Evolutionary conservation across 1,140 invertebrate genomes (phyloP), one percentile per base, ranked within the genome.

Genomic region (Cydia pomonella): DNA sequence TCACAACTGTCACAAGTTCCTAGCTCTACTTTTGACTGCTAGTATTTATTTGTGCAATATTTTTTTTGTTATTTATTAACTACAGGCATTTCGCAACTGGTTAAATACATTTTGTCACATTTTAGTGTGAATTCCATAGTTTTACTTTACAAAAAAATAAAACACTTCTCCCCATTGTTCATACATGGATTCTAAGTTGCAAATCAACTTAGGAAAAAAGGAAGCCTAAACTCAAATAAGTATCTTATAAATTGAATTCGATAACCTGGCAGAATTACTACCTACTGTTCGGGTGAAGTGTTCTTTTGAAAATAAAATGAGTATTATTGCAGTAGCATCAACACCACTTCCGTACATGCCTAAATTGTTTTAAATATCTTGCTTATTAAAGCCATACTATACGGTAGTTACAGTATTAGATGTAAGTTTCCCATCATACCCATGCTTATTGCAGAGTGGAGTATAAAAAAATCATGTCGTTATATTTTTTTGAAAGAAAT

Each of bases 11-110:
- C 44, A 33, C 2, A 53, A 50, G 47, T 73, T 69, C 33, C 33
- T 69, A 69, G 64, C 29, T 69, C 12, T 29, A 29, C 69, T 50
- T 21, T 47, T 78, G 47, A 78, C 79, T 76, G 66, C 50, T 83
- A 77, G 77, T 80, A 81, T 81, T 77, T 78, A 12, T 81, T 84
- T 84, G 85, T 89, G 85, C 86, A 90, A 90, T 88, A 87, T 59
- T 59, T 50, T n/a, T 44, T 50, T 59, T 59, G 21, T 59, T 23
- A 59, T 59, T 23, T 59, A 23, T 59, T 23, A 10, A 59, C 7
- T 59, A 59, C 53, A 50, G 47, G 47, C 16, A 50, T 50, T 50
- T 50, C n/a, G 47, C n/a, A 50, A 16, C 44, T 47, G 16, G 44
- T 47, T 16, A 0, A 16, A 13, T 44, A 44, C 12, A 16, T 44